Evolutionary conservation across 2,113 vertebrate species (phyloP).

Genomic region (Notarius lentiginosus): DNA sequence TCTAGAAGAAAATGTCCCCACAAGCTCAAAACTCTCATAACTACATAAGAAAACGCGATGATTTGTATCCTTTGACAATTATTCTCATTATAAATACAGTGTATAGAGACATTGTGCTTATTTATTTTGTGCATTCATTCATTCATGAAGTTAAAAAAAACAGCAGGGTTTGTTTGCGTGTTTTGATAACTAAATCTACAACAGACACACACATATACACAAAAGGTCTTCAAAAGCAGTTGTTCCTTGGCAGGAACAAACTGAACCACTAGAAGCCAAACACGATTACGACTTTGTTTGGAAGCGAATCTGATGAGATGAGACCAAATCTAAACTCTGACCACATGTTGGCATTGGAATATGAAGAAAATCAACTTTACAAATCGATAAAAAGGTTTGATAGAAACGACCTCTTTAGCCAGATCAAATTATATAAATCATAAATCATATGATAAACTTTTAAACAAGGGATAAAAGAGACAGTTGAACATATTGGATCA

Average conservation of each 20-base stretch:
- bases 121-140: neutral
- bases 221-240: neutral
- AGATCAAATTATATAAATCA: neutral
- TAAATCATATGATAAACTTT: neutral
- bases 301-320: neutral
- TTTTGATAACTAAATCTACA: neutral
- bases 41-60: no score
- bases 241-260: neutral
- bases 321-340: constrained; percentile 8
- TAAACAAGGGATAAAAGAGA: neutral
- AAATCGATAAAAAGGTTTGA: neutral
- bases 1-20: no score
- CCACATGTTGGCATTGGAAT: neutral
- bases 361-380: neutral
- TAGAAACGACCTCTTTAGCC: neutral
- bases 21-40: no score
- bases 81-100: neutral
- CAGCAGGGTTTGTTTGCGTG: constrained; percentile 1
- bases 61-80: no score
- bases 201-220: neutral
- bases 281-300: constrained; percentile 13
- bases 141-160: neutral
- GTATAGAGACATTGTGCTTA: neutral
- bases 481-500: neutral
- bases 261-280: constrained; percentile 1